These are phyloP conservation scores for Microctenopoma lineatum DNA, from an alignment of 2,797 vertebrate species.

Conservation along the genomic window DNA sequence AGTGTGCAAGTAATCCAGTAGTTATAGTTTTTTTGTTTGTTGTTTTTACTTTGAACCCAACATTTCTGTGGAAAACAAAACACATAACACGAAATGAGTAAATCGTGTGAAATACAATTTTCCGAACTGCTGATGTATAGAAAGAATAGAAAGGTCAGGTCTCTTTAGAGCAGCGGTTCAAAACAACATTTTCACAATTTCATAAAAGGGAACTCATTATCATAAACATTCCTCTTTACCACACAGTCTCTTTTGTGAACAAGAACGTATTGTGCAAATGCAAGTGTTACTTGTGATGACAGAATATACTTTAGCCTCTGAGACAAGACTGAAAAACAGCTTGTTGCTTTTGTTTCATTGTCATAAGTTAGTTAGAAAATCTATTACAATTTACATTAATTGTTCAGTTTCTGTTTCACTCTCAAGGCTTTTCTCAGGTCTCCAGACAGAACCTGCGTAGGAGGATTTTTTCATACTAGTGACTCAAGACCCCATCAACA, in stretches of 20 bases:
- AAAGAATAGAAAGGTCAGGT: slow-evolving; percentile 13
- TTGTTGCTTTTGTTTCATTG: slow-evolving; percentile 30
- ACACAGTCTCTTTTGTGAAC: slow-evolving; percentile 26
- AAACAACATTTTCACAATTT: slow-evolving; percentile 22
- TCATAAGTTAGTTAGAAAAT: slow-evolving; percentile 10
- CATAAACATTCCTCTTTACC: slow-evolving; percentile 7
- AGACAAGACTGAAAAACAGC: slow-evolving; percentile 17
- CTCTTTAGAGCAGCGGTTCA: slow-evolving; percentile 2
- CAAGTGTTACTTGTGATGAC: slow-evolving; percentile 30
- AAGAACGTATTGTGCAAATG: slow-evolving; percentile 23
- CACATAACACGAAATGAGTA: slow-evolving; percentile 50
- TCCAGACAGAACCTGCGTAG: slow-evolving; percentile 40
- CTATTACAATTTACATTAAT: slow-evolving; percentile 23
- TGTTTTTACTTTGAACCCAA: not conserved
- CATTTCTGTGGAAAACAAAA: slow-evolving; percentile 46
- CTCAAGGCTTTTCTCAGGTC: slow-evolving; percentile 19
- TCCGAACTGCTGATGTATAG: slow-evolving; percentile 19
- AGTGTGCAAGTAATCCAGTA: not conserved
- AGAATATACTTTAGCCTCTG: slow-evolving; percentile 11
- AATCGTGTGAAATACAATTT: slow-evolving; percentile 28
- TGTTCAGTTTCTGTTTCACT: slow-evolving; percentile 33
- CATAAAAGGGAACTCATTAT: slow-evolving; percentile 18
- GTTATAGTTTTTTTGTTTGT: not conserved
- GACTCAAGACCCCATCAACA: slow-evolving; percentile 71
- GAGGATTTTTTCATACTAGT: slow-evolving; percentile 49